Conservation (phyloP, 1,140 invertebrate genomes). For the Nomia melanderi region DNA sequence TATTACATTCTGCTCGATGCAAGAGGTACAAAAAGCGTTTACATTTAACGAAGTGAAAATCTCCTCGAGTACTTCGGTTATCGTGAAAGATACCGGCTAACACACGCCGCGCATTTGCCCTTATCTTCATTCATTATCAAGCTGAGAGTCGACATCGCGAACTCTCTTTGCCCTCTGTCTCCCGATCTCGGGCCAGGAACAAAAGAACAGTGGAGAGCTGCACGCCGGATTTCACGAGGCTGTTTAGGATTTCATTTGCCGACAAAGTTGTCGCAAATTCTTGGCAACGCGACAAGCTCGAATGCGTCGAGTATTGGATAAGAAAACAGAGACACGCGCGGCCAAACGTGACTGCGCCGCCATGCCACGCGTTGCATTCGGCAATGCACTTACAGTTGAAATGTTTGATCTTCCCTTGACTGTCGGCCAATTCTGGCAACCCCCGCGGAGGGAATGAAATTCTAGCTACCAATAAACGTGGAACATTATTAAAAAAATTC, state of each 20-base stretch:
- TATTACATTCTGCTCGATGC: too few relatives aligned
- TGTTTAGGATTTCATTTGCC: slow-evolving; percentile 45
- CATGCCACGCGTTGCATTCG: slow-evolving; percentile 15
- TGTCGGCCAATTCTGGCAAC: slow-evolving; percentile 34
- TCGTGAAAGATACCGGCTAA: neutral
- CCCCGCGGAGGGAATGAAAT: slow-evolving; percentile 13
- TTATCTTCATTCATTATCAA: slow-evolving; percentile 15
- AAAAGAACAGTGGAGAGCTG: neutral
- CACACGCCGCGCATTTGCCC: neutral
- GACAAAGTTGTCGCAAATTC: slow-evolving; percentile 34
- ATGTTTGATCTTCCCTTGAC: slow-evolving; percentile 44
- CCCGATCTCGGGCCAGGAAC: neutral
- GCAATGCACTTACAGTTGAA: slow-evolving; percentile 1
- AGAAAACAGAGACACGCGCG: neutral
- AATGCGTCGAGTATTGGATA: slow-evolving; percentile 3
- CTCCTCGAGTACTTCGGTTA: too few relatives aligned
- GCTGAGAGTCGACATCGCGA: neutral
- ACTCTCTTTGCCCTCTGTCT: neutral
- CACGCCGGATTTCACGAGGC: slow-evolving; percentile 12
- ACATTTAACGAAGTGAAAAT: too few relatives aligned
- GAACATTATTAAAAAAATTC: neutral
- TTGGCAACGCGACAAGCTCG: slow-evolving; percentile 30
- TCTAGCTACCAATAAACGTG: neutral
- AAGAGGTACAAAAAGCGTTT: too few relatives aligned
- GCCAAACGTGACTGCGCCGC: neutral